Evolutionary conservation across 2,888 invertebrate genomes (phyloP), one percentile per base, ranked within the genome.

Genomic region (Notocelia uddmanniana): DNA sequence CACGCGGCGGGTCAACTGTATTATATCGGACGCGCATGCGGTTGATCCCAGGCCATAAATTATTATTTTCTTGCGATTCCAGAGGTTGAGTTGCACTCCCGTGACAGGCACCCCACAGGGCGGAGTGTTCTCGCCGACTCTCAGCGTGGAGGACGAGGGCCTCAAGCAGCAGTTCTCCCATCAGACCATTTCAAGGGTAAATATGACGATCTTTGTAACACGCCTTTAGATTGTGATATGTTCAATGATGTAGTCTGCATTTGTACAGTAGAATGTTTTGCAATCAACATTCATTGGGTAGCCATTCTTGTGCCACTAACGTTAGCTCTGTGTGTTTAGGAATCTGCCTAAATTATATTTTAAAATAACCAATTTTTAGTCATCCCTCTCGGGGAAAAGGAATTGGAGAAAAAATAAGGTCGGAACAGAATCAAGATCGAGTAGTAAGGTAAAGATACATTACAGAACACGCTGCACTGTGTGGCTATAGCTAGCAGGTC

Each of bases 331-430:
- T 71, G 70, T 70, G 62, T 68, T 55, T 72, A 72, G 83, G 79
- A 80, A 81, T 81, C 77, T 83, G 82, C 83, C 80, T 80, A 83
- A 82, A 85, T 83, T 82, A 82, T 84, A 87, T 84, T 85, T 90
- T 89, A 87, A 89, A 90, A 87, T 84, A 85, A 88, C 89, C 83
- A 85, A 90, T 93, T 93, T 92, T 84, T 93, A 93, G 93, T 92
- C 85, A 81, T 86, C 92, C 87, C 88, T 89, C 86, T 89, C 92
- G 90, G 91, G 89, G 81, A 89, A 88, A 87, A 91, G 92, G 87
- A 91, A 89, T 89, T 91, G 93, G 92, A 90, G 92, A 85, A 89
- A 91, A 89, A 93, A 92, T 92, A 92, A 90, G 85, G 87, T 93
- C 83, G 93, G 91, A 86, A 92, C 92, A 87, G 90, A 92, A 83